Evolutionary conservation across 2,888 invertebrate species (phyloP).

Genomic region (Shargacucullia verbasci): DNA sequence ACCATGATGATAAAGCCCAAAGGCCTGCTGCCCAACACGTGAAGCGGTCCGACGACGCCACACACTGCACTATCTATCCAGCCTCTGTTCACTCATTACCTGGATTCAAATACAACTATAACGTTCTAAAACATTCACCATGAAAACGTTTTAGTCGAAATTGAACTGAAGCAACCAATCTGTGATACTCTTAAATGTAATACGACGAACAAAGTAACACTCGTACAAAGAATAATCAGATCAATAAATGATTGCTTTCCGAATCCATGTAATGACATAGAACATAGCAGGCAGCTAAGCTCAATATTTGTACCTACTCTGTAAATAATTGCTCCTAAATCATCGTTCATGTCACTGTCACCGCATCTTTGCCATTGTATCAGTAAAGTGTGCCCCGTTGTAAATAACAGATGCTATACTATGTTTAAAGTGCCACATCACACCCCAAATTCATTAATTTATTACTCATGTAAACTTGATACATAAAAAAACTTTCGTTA

Average conservation of each 20-base stretch:
- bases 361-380: conserved; percentile 59
- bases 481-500: conserved; percentile 80
- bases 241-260: conserved; percentile 30
- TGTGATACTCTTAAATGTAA: conserved; percentile 55
- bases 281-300: conserved; percentile 77
- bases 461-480: conserved; percentile 83
- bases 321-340: conserved; percentile 76
- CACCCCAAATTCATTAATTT: conserved; percentile 86
- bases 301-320: conserved; percentile 75
- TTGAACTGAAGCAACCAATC: conserved; percentile 54
- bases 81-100: conserved; percentile 82
- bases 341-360: conserved; percentile 64
- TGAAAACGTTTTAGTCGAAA: conserved; percentile 43
- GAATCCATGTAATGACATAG: conserved; percentile 79
- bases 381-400: conserved; percentile 62
- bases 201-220: conserved; percentile 20
- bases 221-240: conserved; percentile 38
- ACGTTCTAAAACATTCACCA: conserved; percentile 13
- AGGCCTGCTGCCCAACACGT: conserved; percentile 88
- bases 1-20: conserved; percentile 97
- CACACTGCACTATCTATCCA: conserved; percentile 56
- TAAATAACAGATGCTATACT: conserved; percentile 73
- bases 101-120: conserved; percentile 69
- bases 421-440: conserved; percentile 78
- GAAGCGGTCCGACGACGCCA: conserved; percentile 59